phyloP scores from a whole-genome alignment of 2,888 invertebrate genomes.

The Ennomos fuscantarius region DNA sequence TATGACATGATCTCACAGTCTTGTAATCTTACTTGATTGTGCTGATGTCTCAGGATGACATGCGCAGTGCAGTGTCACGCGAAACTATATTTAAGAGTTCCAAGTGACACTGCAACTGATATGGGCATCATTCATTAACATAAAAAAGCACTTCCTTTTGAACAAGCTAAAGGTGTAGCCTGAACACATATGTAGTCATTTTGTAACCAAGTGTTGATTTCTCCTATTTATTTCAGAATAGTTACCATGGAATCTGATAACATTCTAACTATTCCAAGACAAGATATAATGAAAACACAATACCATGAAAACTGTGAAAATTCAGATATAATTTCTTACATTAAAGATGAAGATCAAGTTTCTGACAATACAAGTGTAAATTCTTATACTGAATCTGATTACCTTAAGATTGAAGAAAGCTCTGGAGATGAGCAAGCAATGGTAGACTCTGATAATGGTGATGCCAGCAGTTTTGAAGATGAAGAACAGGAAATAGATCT shows the following conservation, averaged over 20 bases:
- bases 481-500: slow-evolving; percentile 29
- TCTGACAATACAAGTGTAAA: background rate
- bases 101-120: too few species aligned
- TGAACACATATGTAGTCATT: slow-evolving; percentile 8
- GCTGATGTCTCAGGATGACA: too few species aligned
- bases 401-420: slow-evolving; percentile 19
- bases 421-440: slow-evolving; percentile 6
- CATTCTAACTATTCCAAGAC: slow-evolving; percentile 5
- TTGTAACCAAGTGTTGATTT: slow-evolving; percentile 5
- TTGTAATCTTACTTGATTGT: too few species aligned
- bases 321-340: background rate
- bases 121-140: too few species aligned
- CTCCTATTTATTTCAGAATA: slow-evolving; percentile 9
- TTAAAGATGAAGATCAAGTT: background rate
- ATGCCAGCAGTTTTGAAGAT: slow-evolving; percentile 11
- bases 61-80: too few species aligned
- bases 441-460: background rate
- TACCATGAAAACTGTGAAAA: background rate
- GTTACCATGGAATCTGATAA: slow-evolving; percentile 15
- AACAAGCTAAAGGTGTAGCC: too few species aligned
- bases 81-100: too few species aligned
- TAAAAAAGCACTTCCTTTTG: too few species aligned
- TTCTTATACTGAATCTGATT: slow-evolving; percentile 14
- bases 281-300: background rate
- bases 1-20: too few species aligned